phyloP scores from a whole-genome alignment of 1,140 invertebrate genomes.

The Eriocheir sinensis region DNA sequence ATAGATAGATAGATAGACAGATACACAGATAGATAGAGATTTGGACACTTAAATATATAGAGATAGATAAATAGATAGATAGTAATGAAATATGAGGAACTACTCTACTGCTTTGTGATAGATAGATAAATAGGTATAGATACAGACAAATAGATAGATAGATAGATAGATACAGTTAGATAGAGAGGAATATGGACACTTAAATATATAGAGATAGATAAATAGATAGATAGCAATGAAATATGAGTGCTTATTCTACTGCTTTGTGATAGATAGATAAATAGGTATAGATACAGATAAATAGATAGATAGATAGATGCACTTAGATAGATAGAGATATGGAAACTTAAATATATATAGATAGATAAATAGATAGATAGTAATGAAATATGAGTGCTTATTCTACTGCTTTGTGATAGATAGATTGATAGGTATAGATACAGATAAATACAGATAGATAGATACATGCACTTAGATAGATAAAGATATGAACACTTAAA shows the following conservation, averaged over 20 bases:
- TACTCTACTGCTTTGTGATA: too few species aligned
- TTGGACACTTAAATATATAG: too few species aligned
- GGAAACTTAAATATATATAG: conserved; percentile 27
- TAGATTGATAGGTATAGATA: conserved; percentile 36
- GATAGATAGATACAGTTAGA: too few species aligned
- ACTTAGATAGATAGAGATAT: too few species aligned
- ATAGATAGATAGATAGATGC: conserved; percentile 42
- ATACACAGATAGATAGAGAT: too few species aligned
- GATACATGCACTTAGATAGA: conserved; percentile 28
- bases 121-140: too few species aligned
- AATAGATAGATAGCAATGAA: conserved; percentile 42
- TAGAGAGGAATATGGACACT: conserved; percentile 21
- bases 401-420: not conserved
- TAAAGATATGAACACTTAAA: not conserved
- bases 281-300: conserved; percentile 26
- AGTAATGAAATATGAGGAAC: too few species aligned
- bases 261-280: conserved; percentile 19
- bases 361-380: conserved; percentile 24
- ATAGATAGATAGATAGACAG: too few species aligned
- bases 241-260: conserved; percentile 17
- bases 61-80: too few species aligned
- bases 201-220: too few species aligned
- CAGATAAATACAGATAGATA: conserved; percentile 36
- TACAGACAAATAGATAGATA: too few species aligned
- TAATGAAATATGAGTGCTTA: not conserved